A percentile compares a stretch with the other conserved stretches of the same genome.
These are phyloP conservation scores for Congeria kusceri DNA, from an alignment of 2,888 invertebrate species.

Conservation along the genomic window DNA sequence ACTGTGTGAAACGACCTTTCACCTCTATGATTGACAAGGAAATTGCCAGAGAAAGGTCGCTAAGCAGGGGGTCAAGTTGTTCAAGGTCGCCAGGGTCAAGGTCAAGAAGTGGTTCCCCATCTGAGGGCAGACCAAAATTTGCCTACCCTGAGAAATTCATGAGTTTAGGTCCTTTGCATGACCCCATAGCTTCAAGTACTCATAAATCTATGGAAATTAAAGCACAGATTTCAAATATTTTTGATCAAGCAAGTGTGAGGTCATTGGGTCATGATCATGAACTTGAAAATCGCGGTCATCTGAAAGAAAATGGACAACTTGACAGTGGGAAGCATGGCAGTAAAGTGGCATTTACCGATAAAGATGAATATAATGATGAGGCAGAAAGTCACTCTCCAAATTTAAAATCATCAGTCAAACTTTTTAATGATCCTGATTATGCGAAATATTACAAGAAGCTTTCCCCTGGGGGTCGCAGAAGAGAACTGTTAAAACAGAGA, in stretches of 20 bases:
- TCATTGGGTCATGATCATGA: constrained; percentile 44
- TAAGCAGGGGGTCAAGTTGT: constrained; percentile 42
- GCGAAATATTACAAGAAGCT: constrained; percentile 71
- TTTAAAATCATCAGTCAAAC: constrained; percentile 40
- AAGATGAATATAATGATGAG: constrained; percentile 51
- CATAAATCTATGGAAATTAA: constrained; percentile 78
- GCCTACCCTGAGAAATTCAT: constrained; percentile 50
- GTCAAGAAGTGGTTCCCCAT: constrained; percentile 46
- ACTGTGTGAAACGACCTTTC: constrained; percentile 59
- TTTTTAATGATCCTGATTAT: constrained; percentile 65
- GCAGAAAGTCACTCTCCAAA: constrained; percentile 60
- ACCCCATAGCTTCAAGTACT: constrained; percentile 80
- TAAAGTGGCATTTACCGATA: constrained; percentile 67
- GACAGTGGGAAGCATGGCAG: constrained; percentile 28
- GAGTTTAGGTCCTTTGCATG: constrained; percentile 66
- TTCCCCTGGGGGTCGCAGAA: constrained; percentile 70
- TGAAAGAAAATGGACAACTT: neutral
- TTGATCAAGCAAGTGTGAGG: constrained; percentile 64
- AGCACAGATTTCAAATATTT: constrained; percentile 60
- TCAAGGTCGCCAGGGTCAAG: constrained; percentile 33
- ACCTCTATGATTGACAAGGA: constrained; percentile 73
- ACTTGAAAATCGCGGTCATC: constrained; percentile 8
- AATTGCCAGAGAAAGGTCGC: constrained; percentile 67
- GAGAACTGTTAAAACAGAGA: constrained; percentile 74
- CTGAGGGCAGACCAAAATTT: constrained; percentile 52